Evolutionary conservation across 30 jellyfish, hydroid and myxozoan genomes (phyloP).

Genomic region (Aurelia coerulea): DNA sequence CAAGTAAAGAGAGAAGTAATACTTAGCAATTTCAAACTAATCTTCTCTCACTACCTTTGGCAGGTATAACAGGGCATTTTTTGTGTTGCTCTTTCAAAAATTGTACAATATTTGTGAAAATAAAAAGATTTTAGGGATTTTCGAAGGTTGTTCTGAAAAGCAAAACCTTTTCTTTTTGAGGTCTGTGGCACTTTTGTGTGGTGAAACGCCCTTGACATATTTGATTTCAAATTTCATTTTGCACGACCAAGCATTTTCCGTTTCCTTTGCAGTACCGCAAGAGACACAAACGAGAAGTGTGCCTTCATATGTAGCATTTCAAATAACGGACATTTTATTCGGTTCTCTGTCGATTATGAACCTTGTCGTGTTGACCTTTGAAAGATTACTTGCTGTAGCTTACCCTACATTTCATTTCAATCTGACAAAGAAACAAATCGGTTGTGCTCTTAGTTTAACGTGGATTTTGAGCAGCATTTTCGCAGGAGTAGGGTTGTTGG

Average conservation of each 20-base stretch:
- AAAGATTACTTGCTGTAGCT: conserved; percentile 80
- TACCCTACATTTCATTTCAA: conserved; percentile 87
- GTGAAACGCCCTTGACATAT: not conserved
- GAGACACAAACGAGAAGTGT: not conserved
- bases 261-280: conserved; percentile 44
- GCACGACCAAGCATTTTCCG: not conserved
- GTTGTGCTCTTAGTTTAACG: conserved; percentile 57
- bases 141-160: no score
- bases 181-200: not conserved
- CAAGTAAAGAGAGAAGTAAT: no score
- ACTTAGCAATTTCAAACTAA: no score
- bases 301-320: conserved; percentile 32
- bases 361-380: conserved; percentile 81
- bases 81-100: no score
- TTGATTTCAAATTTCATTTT: not conserved
- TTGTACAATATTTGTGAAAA: no score
- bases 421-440: conserved; percentile 77
- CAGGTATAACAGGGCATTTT: no score
- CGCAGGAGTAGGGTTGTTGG: conserved; percentile 21
- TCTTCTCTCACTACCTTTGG: no score
- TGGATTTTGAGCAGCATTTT: conserved; percentile 76
- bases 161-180: no score
- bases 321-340: conserved; percentile 70
- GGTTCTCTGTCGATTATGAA: conserved; percentile 78
- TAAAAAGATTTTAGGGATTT: no score